Evolutionary conservation across 2,113 vertebrate species (phyloP).

Genomic region (Tychaedon coryphoeus): DNA sequence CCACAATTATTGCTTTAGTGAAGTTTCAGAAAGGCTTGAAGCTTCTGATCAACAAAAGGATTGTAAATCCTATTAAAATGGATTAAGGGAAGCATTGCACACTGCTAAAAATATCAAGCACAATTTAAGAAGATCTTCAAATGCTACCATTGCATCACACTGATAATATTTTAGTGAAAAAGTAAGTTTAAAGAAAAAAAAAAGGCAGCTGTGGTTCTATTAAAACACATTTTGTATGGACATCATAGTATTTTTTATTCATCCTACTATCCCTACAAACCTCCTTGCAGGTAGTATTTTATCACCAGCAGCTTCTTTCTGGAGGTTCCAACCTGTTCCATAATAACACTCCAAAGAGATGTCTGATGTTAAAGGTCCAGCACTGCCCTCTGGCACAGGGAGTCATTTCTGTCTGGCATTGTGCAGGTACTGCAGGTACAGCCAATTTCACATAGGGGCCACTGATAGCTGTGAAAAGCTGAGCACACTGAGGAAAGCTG

Average conservation of each 20-base stretch:
- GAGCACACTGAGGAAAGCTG: neutral
- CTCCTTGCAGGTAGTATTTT: neutral
- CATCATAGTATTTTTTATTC: neutral
- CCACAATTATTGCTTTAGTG: slow-evolving; percentile 1
- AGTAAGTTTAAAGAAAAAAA: neutral
- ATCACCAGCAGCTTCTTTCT: neutral
- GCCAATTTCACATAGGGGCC: neutral
- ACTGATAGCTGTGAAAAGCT: neutral
- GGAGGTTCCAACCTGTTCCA: neutral
- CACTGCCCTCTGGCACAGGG: neutral
- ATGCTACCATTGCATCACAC: neutral
- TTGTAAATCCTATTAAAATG: slow-evolving; percentile 54
- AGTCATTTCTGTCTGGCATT: neutral
- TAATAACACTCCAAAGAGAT: neutral
- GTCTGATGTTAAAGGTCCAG: neutral
- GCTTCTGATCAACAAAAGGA: slow-evolving; percentile 28
- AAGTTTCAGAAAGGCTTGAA: slow-evolving; percentile 25
- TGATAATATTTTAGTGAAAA: neutral
- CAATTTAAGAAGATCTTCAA: slow-evolving; percentile 4
- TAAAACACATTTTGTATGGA: neutral
- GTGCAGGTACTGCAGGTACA: neutral
- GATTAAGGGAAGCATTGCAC: slow-evolving; percentile 37
- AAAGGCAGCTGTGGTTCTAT: neutral
- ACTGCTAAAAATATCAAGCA: slow-evolving; percentile 10
- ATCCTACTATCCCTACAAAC: neutral